These are phyloP conservation scores for Zophobas morio DNA, from an alignment of 1,140 invertebrate species.

Conservation along the genomic window DNA sequence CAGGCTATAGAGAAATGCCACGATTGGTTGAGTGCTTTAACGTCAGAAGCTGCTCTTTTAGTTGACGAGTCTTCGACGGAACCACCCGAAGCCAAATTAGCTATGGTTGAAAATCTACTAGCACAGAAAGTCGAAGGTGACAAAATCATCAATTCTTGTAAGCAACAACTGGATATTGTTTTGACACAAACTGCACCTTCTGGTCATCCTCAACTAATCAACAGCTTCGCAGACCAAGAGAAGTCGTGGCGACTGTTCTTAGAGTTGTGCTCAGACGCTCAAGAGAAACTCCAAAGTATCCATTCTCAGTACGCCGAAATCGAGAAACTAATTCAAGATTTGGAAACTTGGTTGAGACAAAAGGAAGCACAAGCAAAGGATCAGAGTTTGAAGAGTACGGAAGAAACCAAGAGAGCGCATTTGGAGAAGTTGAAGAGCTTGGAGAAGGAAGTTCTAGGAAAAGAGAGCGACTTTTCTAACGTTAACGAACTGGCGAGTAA, in stretches of 20 bases:
- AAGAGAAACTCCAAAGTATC: slow-evolving; percentile 79
- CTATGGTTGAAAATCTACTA: slow-evolving; percentile 82
- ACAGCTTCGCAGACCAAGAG: slow-evolving; percentile 83
- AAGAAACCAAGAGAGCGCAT: slow-evolving; percentile 86
- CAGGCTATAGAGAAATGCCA: slow-evolving; percentile 82
- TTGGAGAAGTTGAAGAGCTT: slow-evolving; percentile 84
- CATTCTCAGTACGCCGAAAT: slow-evolving; percentile 86
- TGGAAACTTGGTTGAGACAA: slow-evolving; percentile 88
- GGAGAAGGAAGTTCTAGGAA: slow-evolving; percentile 81
- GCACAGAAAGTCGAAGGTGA: slow-evolving; percentile 82
- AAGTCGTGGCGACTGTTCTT: slow-evolving; percentile 85
- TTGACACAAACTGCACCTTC: slow-evolving; percentile 83
- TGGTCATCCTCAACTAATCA: slow-evolving; percentile 83
- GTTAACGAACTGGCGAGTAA: slow-evolving; percentile 80
- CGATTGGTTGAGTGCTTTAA: slow-evolving; percentile 81
- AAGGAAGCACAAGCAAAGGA: slow-evolving; percentile 90
- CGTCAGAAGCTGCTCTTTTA: slow-evolving; percentile 77
- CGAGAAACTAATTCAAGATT: slow-evolving; percentile 80
- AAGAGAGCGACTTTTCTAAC: slow-evolving; percentile 80
- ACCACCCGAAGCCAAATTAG: slow-evolving; percentile 81
- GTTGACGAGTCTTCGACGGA: slow-evolving; percentile 81
- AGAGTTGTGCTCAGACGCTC: slow-evolving; percentile 77
- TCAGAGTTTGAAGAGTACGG: slow-evolving; percentile 88
- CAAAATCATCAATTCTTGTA: slow-evolving; percentile 79
- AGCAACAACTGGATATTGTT: slow-evolving; percentile 80